Evolutionary conservation across 37 sponge, comb jelly and placozoan genomes (phyloP), one percentile per base, ranked within the genome.

Genomic region (Amphimedon queenslandica): DNA sequence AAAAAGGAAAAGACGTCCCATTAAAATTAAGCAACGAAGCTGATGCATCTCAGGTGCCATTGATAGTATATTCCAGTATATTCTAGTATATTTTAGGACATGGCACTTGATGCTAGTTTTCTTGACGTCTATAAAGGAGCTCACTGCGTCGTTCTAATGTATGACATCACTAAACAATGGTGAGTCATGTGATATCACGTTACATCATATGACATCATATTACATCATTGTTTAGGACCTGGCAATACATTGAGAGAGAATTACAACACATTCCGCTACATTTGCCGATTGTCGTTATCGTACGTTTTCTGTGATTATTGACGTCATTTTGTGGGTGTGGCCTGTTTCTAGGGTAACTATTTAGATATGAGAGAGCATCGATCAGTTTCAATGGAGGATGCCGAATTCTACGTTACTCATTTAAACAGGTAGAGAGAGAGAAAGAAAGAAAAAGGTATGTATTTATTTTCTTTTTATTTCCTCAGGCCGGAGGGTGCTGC

Each of bases 131-230:
- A 92, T 82, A 92, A 96, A 71, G 82, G 84, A 37, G 79, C 90
- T 3, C 77, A 92, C 36, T 93, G 93, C 21, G 93, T 89, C 27
- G 84, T 96, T 20, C 81, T 96, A 65, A 37, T 83, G 36, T 86
- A 83, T 58, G 96, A 96, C 72, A 92, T 96, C 30, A 82, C 84
- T 43, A 96, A 96, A 70, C 77, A 80, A 37, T 96, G 96, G 96
- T 96, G 29, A 86, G 87, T 2, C 24, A 18, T 2, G 2, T 72
- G 73, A 24, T 33, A 33, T 16, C 2, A 4, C 40, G 33, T 53
- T 8, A 47, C 13, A 13, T 47, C 53, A 47, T 47, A 47, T n/a
- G n/a, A n/a, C n/a, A n/a, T n/a, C n/a, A n/a, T 2, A 37, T 30
- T 2, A 3, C 10, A 10, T 63, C 23, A 29, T 74, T 63, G 28